Evolutionary conservation across 2,888 invertebrate species (phyloP), one percentile per base, ranked within the genome.

Genomic region (Ennomos erosarius): DNA sequence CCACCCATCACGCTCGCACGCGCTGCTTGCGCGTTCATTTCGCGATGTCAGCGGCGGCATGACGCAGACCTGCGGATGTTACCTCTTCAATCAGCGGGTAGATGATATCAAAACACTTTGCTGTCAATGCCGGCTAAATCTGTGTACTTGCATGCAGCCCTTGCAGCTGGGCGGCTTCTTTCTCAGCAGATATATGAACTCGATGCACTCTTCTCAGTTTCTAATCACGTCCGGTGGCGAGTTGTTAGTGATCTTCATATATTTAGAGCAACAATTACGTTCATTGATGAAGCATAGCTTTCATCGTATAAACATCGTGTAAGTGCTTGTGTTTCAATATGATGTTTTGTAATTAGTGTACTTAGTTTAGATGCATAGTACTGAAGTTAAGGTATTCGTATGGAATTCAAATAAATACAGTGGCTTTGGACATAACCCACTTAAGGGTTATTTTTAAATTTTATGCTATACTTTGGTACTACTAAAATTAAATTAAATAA

Each of bases 1-100:
- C 73, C 76, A 69, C 65, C 79, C 75, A 76, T 86, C 85, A 79
- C 89, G 77, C 84, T 87, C 88, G 67, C 84, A 81, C 87, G 77
- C 76, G 64, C 64, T 54, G 70, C 64, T 55, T 55, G 45, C 26
- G 48, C 68, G 42, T 37, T 10, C 51, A 47, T 59, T 61, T 67
- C 62, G 65, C 66, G 59, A 63, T 12, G 34, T 34, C 49, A 26
- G 10, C 65, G 69, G 67, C 69, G 74, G 71, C 65, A 67, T 42
- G 35, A n/a, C 66, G 70, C 67, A 69, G 74, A 70, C 65, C 68
- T 67, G 61, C 66, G 64, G 68, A 67, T 65, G 60, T 64, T 51
- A 57, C 63, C 68, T 63, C 54, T 69, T 70, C 66, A 57, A 65
- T 65, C 70, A 37, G 39, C 67, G 43, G 62, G 60, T 64, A 59